phyloP scores from a whole-genome alignment of 2,888 invertebrate species.

The Macrosoma leucophasiata region DNA sequence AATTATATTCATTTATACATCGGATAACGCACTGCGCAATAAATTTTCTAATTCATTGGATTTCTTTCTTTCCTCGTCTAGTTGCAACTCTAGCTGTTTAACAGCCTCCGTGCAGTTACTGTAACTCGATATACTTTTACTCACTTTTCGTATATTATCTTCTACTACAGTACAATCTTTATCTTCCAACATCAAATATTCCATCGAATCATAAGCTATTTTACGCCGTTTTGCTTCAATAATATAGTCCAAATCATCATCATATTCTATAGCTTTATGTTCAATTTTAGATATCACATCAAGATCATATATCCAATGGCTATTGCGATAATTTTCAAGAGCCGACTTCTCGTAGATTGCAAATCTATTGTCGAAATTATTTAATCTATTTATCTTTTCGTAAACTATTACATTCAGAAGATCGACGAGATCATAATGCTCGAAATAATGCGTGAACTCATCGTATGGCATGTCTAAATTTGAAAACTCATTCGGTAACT shows the following conservation, averaged over 20 bases:
- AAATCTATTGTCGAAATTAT: slow-evolving; percentile 58
- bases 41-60: slow-evolving; percentile 65
- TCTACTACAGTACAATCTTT: slow-evolving; percentile 53
- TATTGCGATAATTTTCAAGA: slow-evolving; percentile 67
- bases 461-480: slow-evolving; percentile 48
- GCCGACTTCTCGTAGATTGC: slow-evolving; percentile 76
- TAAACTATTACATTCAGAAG: slow-evolving; percentile 71
- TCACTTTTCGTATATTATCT: slow-evolving; percentile 47
- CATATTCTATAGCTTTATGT: slow-evolving; percentile 50
- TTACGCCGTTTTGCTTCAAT: slow-evolving; percentile 61
- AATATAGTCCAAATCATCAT: slow-evolving; percentile 53
- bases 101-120: slow-evolving; percentile 52
- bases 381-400: slow-evolving; percentile 69
- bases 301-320: slow-evolving; percentile 76
- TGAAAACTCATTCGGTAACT: slow-evolving; percentile 53
- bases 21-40: slow-evolving; percentile 57
- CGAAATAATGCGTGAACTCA: slow-evolving; percentile 52
- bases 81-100: slow-evolving; percentile 60
- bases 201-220: slow-evolving; percentile 49
- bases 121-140: slow-evolving; percentile 47
- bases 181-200: slow-evolving; percentile 59
- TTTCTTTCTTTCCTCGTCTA: slow-evolving; percentile 61
- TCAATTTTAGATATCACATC: slow-evolving; percentile 46
- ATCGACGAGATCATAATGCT: slow-evolving; percentile 68
- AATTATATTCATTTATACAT: slow-evolving; percentile 35